Evolutionary conservation across 2,797 vertebrate species (phyloP), one percentile per base, ranked within the genome.

Genomic region (Phrynocephalus forsythii): DNA sequence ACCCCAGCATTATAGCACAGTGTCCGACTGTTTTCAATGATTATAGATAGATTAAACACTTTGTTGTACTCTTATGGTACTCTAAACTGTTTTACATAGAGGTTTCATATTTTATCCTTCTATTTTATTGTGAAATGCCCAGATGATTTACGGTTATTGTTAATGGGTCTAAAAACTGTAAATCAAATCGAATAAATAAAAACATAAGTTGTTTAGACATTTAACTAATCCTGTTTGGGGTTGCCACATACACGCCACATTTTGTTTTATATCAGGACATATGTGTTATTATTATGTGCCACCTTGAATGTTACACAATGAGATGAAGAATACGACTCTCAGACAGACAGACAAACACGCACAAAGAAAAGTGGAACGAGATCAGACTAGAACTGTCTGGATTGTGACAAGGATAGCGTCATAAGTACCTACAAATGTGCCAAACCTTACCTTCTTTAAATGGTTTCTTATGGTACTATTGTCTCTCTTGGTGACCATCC

Each of bases 371-470:
- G 0, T 33, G 44, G 76, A 20, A 4, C 38, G 28, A 88, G 86
- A 84, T 22, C n/a, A 88, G 38, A 89, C 87, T 50, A 68, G 71
- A 83, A 20, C 15, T 52, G 60, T 26, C 6, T 72, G 16, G 66
- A 77, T 33, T 90, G 91, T 90, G 80, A 8, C 80, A 48, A 81
- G 9, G 2, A 86, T 63, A 16, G 66, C 1, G 56, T 3, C 11
- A 30, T 63, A 69, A 20, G 3, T n/a, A 52, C 75, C 50, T 20
- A 66, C 1, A 77, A 11, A 13, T 71, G 44, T 91, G 79, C 73
- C 88, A 89, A 90, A 0, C 80, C 15, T 96, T 97, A 99, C 99
- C 98, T 99, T 99, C 86, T 97, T 93, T 50, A 99, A 96, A 92
- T 98, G 96, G 72, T 97, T 92, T 90, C 93, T 95, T 92, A 99